Evolutionary conservation across 2,113 vertebrate genomes (phyloP).

Genomic region (Elanoides forficatus): DNA sequence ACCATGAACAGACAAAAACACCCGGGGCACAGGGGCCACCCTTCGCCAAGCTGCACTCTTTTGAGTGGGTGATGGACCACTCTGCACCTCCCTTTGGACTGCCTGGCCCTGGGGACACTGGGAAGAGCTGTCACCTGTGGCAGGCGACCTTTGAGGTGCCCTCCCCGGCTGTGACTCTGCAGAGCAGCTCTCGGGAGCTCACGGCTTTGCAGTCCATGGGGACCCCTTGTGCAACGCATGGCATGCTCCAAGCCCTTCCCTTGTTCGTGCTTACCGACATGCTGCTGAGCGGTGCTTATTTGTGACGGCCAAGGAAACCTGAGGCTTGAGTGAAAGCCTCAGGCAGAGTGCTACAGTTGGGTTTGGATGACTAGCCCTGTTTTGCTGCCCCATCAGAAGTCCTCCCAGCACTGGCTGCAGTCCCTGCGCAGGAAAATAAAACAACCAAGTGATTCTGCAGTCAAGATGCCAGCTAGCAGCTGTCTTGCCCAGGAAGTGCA

Average conservation of each 20-base stretch:
- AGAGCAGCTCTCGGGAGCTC: neutral
- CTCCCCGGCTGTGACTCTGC: neutral
- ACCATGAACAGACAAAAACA: neutral
- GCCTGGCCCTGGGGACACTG: neutral
- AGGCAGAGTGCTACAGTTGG: neutral
- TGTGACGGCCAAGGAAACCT: fast-evolving
- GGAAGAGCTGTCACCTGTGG: neutral
- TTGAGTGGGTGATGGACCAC: neutral
- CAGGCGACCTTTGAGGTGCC: neutral
- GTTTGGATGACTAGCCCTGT: fast-evolving
- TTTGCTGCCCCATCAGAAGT: neutral
- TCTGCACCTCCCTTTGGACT: neutral
- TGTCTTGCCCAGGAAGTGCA: neutral
- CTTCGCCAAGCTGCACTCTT: neutral
- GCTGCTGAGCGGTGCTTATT: neutral
- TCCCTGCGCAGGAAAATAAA: neutral
- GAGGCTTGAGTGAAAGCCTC: neutral
- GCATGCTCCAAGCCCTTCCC: neutral
- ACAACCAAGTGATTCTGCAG: neutral
- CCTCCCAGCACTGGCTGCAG: neutral
- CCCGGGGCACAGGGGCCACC: neutral
- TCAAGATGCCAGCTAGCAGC: neutral
- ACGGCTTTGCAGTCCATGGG: fast-evolving
- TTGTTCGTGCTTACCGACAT: fast-evolving
- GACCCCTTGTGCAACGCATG: too few species aligned